These are phyloP conservation scores for Tretioscincus oriximinensis DNA, from an alignment of 2,113 vertebrate genomes.

Conservation along the genomic window DNA sequence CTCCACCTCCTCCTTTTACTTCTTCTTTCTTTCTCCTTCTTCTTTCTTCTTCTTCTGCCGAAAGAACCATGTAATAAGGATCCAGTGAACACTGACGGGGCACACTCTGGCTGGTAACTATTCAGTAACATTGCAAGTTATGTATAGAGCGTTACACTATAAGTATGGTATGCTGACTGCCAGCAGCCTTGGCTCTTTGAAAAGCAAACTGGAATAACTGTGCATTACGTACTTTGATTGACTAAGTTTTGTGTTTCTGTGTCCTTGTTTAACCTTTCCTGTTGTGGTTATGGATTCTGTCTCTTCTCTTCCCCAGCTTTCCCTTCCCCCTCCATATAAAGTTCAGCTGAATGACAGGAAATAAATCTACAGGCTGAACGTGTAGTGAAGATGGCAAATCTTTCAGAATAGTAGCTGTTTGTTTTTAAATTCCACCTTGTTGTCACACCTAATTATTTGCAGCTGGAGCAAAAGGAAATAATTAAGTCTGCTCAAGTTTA, in stretches of 20 bases:
- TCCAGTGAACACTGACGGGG: conserved; percentile 18
- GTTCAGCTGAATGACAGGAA: conserved; percentile 65
- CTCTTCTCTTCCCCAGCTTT: conserved; percentile 5
- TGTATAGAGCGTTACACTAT: conserved; percentile 45
- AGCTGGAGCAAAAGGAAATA: conserved; percentile 65
- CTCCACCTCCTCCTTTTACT: too few relatives aligned
- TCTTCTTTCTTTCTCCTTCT: too few relatives aligned
- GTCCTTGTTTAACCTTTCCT: conserved; percentile 62
- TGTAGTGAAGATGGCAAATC: conserved; percentile 67
- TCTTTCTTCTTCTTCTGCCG: too few relatives aligned
- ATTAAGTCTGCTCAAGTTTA: conserved; percentile 56
- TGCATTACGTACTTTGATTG: conserved; percentile 48
- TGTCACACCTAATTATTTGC: conserved; percentile 69
- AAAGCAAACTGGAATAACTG: conserved; percentile 54
- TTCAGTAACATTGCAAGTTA: conserved; percentile 43
- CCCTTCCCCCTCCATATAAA: conserved; percentile 56
- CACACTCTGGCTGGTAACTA: conserved; percentile 20
- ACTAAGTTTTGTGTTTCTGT: conserved; percentile 51
- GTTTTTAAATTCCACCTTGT: conserved; percentile 68
- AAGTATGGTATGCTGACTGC: conserved; percentile 33
- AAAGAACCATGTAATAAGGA: not conserved
- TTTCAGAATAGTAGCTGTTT: conserved; percentile 65
- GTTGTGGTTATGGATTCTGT: conserved; percentile 29
- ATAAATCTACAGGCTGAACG: conserved; percentile 66
- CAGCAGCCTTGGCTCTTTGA: conserved; percentile 27